Percentiles rank a stretch among this genome's conserved stretches.
Conservation (phyloP, 2,888 invertebrate genomes). For the Kuschelorhynchus macadamiae region DNA sequence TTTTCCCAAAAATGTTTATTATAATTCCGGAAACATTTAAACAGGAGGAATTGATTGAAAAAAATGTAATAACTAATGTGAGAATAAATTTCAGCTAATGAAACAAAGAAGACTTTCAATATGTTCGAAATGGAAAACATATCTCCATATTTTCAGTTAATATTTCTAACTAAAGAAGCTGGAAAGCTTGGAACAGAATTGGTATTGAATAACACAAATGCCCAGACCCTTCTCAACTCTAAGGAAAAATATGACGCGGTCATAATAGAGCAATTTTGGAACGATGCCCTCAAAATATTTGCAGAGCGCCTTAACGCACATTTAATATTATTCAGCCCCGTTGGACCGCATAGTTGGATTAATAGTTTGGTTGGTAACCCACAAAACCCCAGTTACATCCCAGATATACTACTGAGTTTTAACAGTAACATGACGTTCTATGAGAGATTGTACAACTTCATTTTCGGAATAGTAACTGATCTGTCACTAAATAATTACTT, state of each 20-base stretch:
- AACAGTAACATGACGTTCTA: conserved; percentile 68
- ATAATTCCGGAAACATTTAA: too few relatives aligned
- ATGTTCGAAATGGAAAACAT: conserved; percentile 36
- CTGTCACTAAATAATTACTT: conserved; percentile 51
- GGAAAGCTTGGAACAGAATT: background rate
- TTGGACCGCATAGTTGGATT: too few relatives aligned
- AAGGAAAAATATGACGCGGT: conserved; percentile 65
- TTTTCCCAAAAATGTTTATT: too few relatives aligned
- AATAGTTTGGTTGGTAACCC: conserved; percentile 58
- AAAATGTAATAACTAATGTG: background rate
- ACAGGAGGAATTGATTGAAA: too few relatives aligned
- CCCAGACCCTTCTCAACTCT: conserved; percentile 60
- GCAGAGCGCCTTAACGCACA: conserved; percentile 64
- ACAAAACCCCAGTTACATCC: conserved; percentile 70
- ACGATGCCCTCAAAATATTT: conserved; percentile 68
- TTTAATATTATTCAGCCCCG: conserved; percentile 64
- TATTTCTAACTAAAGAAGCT: conserved; percentile 5
- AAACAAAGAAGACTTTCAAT: conserved; percentile 24
- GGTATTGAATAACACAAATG: conserved; percentile 45
- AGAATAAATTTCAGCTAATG: background rate
- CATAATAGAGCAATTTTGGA: conserved; percentile 69
- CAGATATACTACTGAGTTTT: conserved; percentile 53
- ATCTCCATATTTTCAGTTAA: too few relatives aligned
- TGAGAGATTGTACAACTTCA: conserved; percentile 71
- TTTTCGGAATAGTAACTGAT: conserved; percentile 49